Conservation (phyloP, 1,140 invertebrate species). For the Eumeta japonica region DNA sequence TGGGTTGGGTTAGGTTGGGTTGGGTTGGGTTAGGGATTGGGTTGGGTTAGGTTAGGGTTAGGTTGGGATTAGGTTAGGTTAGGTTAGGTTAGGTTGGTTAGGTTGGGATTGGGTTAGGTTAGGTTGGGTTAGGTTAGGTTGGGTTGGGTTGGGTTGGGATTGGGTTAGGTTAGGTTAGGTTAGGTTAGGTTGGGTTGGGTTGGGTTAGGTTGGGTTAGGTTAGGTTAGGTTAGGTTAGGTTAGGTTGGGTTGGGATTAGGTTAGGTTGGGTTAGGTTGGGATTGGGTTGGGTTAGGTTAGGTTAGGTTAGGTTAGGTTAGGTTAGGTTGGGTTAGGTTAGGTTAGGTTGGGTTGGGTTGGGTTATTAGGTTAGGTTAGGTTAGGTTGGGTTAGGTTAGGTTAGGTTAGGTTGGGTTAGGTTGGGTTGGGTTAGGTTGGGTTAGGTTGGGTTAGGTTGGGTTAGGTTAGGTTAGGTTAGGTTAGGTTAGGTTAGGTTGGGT, state of each 20-base stretch:
- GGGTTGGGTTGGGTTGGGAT: too few relatives aligned
- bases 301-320: slow-evolving; percentile 8
- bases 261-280: too few relatives aligned
- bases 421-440: slow-evolving; percentile 29
- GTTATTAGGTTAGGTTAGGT: slow-evolving; percentile 24
- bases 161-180: slow-evolving; percentile 23
- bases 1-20: slow-evolving; percentile 12
- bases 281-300: too few relatives aligned
- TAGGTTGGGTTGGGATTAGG: too few relatives aligned
- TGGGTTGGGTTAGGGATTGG: slow-evolving; percentile 10
- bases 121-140: slow-evolving; percentile 19
- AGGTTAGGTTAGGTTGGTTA: too few relatives aligned
- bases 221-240: slow-evolving; percentile 50
- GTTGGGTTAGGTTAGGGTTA: too few relatives aligned
- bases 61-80: slow-evolving; percentile 16
- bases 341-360: slow-evolving; percentile 17
- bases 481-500: slow-evolving; percentile 26
- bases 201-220: slow-evolving; percentile 28
- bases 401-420: slow-evolving; percentile 28
- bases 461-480: slow-evolving; percentile 31
- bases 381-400: slow-evolving; percentile 26
- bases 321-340: slow-evolving; percentile 15
- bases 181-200: slow-evolving; percentile 22
- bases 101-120: slow-evolving; percentile 17
- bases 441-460: slow-evolving; percentile 25